Base-by-base conservation (phyloP, 2,113 vertebrate genomes). In the Balaeniceps rex region DNA sequence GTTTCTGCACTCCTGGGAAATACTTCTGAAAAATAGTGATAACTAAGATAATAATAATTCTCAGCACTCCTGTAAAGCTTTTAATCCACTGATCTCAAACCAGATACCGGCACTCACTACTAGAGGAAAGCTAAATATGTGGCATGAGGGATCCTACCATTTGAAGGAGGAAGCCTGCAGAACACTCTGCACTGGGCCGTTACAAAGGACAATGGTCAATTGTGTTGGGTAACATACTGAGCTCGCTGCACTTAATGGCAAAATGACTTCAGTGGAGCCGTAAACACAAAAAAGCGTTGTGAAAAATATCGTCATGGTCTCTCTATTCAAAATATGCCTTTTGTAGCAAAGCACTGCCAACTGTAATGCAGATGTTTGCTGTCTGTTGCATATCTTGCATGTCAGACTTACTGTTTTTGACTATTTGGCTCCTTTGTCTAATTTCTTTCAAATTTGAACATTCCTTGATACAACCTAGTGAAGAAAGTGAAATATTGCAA, bases 11-110 rank as follows among this genome's bases (percentile, higher is more conserved):
- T 94, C 66, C 83, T 81, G 64, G 60, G 68, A 93, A 92, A 92
- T 77, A 90, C 78, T 94, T 94, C 83, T 93, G 84, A 90, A 95
- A 94, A 83, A 93, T 34, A 83, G 87, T 57, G 95, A 97, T 97
- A 97, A 95, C 92, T 95, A 92, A 95, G 94, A 97, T 95, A 83
- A 95, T 95, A 96, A 95, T 96, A 93, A 95, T 93, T 89, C 87
- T 95, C 71, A 95, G 82, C 71, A 93, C 91, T 95, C 55, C 78
- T 77, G n/a, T 80, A 95, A 96, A 94, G 96, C 91, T 97, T 95
- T 97, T 95, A 97, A 97, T 96, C 94, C 94, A 88, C 51, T 74
- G 94, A 95, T 97, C 78, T 94, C 87, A 87, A 47, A 95, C 33
- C 66, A 86, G 96, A 97, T 94, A 94, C 42, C 2, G 1, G 84